Conservation (phyloP, 2,113 vertebrate genomes). For the Lepisosteus osseus region DNA sequence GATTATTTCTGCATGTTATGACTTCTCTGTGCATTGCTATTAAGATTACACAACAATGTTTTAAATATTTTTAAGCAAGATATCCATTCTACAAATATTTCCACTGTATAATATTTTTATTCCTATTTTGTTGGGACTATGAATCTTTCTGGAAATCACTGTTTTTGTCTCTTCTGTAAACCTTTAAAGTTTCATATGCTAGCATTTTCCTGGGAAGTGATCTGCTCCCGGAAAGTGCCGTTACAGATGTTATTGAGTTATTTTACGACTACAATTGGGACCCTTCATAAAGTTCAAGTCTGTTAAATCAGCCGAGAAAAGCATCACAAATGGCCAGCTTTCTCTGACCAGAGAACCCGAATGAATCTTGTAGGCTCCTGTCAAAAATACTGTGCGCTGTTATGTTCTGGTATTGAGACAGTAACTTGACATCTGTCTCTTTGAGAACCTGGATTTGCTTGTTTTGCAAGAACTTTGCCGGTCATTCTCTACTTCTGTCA, state of each 20-base stretch:
- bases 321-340: constrained; percentile 29
- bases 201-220: neutral
- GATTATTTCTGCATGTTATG: no score
- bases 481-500: neutral
- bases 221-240: neutral
- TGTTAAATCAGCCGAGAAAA: constrained; percentile 70
- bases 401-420: neutral
- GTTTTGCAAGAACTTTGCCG: neutral
- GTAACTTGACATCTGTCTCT: neutral
- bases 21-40: no score
- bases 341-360: no score
- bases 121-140: no score
- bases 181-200: neutral
- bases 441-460: neutral
- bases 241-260: constrained; percentile 34
- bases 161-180: constrained; percentile 26
- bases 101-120: no score
- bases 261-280: constrained; percentile 53
- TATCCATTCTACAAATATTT: no score
- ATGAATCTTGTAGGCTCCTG: neutral
- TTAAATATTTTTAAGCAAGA: no score
- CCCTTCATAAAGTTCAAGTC: constrained; percentile 66
- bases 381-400: neutral
- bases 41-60: no score
- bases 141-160: constrained; percentile 16